Evolutionary conservation across 2,888 invertebrate genomes (phyloP), one percentile per base, ranked within the genome.

Genomic region (Eurois occulta): DNA sequence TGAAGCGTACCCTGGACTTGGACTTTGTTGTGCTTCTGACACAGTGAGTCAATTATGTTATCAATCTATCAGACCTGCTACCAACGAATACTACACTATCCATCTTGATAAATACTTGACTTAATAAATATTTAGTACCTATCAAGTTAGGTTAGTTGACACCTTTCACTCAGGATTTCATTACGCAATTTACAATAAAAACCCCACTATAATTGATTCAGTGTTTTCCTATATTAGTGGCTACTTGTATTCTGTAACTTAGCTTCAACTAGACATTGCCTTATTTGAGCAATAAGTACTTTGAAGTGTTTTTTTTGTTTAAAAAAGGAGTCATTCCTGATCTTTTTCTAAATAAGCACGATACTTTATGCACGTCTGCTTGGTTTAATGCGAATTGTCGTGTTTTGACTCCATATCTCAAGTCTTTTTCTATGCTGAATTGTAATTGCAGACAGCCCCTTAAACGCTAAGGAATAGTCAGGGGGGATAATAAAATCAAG

Each of bases 101-200:
- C 24, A 10, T 24, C 3, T 55, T 55, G 24, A 24, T n/a, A 52
- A 11, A 16, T 28, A 58, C 28, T 18, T 58, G 16, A 28, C 28
- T 58, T 28, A 32, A 21, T 46, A 67, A 21, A 32, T 28, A 46
- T 28, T 43, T 11, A 43, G 10, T 41, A 67, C 3, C 5, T 21
- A 35, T n/a, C n/a, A 67, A n/a, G n/a, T 13, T 8, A 10, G 8
- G 28, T 21, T 32, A 32, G 6, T 62, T 10, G 18, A 43, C 38
- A 74, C 13, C 52, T 75, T 81, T 75, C n/a, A 75, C 52, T 67
- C 6, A 4, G 32, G 6, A 46, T 18, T 24, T 38, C n/a, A 62
- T 32, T 35, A 72, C 71, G 8, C 58, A 13, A 46, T 58, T 0
- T 13, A 32, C 13, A 52, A 75, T 66, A 11, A 64, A 81, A 70